Evolutionary conservation across 2,888 invertebrate species (phyloP), one percentile per base, ranked within the genome.

Genomic region (Enoplolaimus lenunculus): DNA sequence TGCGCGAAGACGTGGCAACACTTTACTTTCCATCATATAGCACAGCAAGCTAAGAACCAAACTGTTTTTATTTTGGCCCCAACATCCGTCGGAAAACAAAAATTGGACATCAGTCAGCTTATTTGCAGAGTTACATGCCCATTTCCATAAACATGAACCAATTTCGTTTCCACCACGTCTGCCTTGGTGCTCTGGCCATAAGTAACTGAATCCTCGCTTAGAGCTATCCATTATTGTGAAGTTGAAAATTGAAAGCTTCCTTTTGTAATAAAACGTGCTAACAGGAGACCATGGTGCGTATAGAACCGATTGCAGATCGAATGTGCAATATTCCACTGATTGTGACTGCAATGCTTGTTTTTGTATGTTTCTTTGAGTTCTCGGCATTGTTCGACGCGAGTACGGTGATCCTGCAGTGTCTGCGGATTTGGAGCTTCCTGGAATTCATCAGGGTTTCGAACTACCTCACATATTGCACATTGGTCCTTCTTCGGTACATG

Each of bases 21-120:
- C 7, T 13, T 45, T 45, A 7, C 21, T 21, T 21, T 21, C 21
- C 45, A 45, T 45, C 21, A 45, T 13, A 45, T 45, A 21, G 21
- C 45, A 45, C 7, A 45, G 21, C 21, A 21, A 7, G 7, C 45
- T 21, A 45, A 45, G 7, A 45, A 45, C 45, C 7, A 45, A 21
- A 45, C 45, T 45, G 45, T 45, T 45, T 45, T 45, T 45, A 45
- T 45, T 45, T 45, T 45, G 45, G 45, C 45, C 45, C 45, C 45
- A 45, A 45, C 45, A 45, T 7, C 45, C 45, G 21, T 45, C 45
- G 7, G 45, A 45, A 45, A 45, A 45, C 45, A 45, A 45, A 45
- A 7, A 45, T 21, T 13, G 45, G 7, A 21, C 21, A 45, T 7
- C 7, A 45, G 21, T 45, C 21, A 13, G 7, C 7, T 21, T 7